phyloP scores from a whole-genome alignment of 2,113 vertebrate species.

The Scolopax mira region DNA sequence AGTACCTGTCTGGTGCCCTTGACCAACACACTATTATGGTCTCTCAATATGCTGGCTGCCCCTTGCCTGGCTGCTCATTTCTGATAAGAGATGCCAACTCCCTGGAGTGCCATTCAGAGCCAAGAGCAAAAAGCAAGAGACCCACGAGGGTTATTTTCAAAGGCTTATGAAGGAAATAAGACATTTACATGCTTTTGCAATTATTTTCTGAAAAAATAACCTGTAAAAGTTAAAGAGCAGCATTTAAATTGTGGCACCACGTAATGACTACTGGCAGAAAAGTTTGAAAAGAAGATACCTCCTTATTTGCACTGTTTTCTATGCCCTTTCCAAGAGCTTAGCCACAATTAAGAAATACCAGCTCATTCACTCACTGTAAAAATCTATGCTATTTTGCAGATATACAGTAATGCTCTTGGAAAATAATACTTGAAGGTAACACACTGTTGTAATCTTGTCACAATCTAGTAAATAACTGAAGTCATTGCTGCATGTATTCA shows the following conservation, averaged over 20 bases:
- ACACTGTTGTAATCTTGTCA: conserved; percentile 27
- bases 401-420: neutral
- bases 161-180: conserved; percentile 70
- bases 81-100: conserved; percentile 78
- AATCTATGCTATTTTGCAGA: conserved; percentile 21
- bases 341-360: conserved; percentile 59
- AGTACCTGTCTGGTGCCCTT: conserved; percentile 78
- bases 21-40: conserved; percentile 65
- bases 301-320: neutral
- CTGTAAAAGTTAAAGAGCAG: conserved; percentile 41
- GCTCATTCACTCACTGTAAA: conserved; percentile 42
- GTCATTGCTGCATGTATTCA: neutral
- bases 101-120: conserved; percentile 68
- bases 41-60: conserved; percentile 75
- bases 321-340: conserved; percentile 20
- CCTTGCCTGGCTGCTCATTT: conserved; percentile 72
- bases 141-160: conserved; percentile 70
- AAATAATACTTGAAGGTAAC: conserved; percentile 13
- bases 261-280: conserved; percentile 28
- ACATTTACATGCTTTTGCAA: conserved; percentile 67
- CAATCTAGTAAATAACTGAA: conserved; percentile 38
- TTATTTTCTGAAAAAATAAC: conserved; percentile 57
- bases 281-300: neutral
- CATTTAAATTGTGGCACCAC: conserved; percentile 4
- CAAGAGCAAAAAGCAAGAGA: conserved; percentile 53